These are phyloP conservation scores for Hymenopus coronatus DNA, from an alignment of 2,888 invertebrate species.

Conservation along the genomic window DNA sequence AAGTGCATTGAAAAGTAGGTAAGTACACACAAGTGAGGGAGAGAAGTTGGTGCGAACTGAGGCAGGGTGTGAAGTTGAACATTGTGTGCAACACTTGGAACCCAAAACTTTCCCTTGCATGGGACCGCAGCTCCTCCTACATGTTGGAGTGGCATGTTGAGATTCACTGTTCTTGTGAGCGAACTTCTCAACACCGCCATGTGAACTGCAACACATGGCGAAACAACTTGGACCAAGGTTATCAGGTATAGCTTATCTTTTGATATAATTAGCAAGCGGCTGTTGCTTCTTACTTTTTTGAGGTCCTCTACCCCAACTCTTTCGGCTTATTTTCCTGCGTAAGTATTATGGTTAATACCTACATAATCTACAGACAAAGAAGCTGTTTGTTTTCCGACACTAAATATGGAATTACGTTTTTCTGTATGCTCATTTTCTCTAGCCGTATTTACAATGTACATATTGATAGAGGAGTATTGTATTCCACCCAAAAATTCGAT, in stretches of 20 bases:
- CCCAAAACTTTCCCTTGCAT: background rate
- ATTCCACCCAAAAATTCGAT: too few species aligned
- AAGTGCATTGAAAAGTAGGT: background rate
- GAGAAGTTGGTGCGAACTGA: background rate
- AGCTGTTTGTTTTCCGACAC: too few species aligned
- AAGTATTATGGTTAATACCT: too few species aligned
- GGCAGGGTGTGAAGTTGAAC: background rate
- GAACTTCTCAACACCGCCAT: background rate
- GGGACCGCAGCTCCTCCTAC: background rate
- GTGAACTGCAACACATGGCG: background rate
- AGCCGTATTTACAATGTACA: too few species aligned
- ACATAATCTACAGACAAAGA: too few species aligned
- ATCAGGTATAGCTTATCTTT: background rate
- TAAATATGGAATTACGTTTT: too few species aligned
- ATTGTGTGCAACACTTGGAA: background rate
- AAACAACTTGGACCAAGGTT: background rate
- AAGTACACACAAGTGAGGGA: background rate
- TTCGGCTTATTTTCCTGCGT: too few species aligned
- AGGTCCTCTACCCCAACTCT: too few species aligned
- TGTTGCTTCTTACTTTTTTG: background rate
- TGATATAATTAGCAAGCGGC: background rate
- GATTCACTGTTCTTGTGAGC: background rate
- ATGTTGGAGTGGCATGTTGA: background rate
- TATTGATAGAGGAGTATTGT: too few species aligned
- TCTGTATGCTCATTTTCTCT: too few species aligned